Percentiles rank a stretch among this genome's conserved stretches.
Conservation (phyloP, 2,797 vertebrate genomes). For the Aplochiton taeniatus region DNA sequence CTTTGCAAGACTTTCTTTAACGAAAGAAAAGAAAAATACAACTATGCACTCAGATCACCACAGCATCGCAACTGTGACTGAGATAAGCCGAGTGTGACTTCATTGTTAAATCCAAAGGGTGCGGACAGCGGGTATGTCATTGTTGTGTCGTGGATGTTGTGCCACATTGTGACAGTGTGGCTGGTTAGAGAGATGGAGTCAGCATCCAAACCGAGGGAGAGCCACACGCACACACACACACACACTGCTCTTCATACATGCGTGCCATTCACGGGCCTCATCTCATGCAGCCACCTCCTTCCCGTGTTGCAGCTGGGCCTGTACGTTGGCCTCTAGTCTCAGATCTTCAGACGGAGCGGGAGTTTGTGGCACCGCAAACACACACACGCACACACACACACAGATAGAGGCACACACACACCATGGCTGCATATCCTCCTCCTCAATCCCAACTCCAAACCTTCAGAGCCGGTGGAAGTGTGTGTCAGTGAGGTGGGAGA, state of each 20-base stretch:
- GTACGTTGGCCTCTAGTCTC: constrained; percentile 20
- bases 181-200: not conserved
- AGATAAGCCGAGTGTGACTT: too few relatives aligned
- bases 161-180: not conserved
- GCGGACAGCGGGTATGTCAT: not conserved
- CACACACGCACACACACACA: constrained; percentile 2
- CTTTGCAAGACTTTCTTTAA: constrained; percentile 21
- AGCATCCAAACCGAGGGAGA: constrained; percentile 1
- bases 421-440: not conserved
- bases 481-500: not conserved
- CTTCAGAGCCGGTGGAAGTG: constrained; percentile 2
- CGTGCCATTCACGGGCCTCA: not conserved
- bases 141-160: not conserved
- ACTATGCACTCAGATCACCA: constrained; percentile 37
- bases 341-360: constrained; percentile 33
- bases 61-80: too few relatives aligned
- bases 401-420: constrained; percentile 11
- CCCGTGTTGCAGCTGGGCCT: constrained; percentile 25
- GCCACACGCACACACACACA: constrained; percentile 11
- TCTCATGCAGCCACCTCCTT: constrained; percentile 3
- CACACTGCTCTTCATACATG: not conserved
- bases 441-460: not conserved
- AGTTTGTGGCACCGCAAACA: not conserved
- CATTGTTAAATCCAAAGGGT: not conserved
- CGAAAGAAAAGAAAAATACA: constrained; percentile 23